These are phyloP conservation scores for Saccopteryx leptura DNA, from an alignment of 2,113 vertebrate species.

Conservation along the genomic window DNA sequence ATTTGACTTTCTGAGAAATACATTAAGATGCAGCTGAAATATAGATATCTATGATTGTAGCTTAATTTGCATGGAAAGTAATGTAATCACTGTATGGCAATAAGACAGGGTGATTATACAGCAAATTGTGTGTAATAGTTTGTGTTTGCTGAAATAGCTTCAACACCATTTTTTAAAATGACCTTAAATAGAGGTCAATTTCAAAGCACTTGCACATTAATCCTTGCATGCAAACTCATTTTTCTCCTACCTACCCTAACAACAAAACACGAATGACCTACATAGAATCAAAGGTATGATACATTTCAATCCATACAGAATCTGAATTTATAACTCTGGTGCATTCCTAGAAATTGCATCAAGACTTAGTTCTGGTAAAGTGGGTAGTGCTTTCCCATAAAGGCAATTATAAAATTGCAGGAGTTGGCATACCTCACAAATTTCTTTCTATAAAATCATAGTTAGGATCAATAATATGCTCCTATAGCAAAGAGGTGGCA, in stretches of 20 bases:
- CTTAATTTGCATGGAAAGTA: constrained; percentile 67
- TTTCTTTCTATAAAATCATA: not conserved
- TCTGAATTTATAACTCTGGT: constrained; percentile 12
- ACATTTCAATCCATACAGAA: not conserved
- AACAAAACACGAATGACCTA: not conserved
- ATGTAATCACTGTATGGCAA: constrained; percentile 46
- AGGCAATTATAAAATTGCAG: constrained; percentile 45
- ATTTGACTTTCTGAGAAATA: constrained; percentile 46
- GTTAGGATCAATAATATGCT: not conserved
- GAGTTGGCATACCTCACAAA: not conserved
- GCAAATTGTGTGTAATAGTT: constrained; percentile 58
- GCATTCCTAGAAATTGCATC: constrained; percentile 50
- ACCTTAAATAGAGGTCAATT: constrained; percentile 54
- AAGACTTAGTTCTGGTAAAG: constrained; percentile 28
- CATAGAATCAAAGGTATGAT: not conserved
- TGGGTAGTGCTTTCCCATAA: constrained; percentile 44
- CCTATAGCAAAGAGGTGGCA: not conserved
- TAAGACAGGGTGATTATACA: constrained; percentile 58
- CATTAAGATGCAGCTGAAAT: constrained; percentile 43
- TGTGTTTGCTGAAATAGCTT: constrained; percentile 32
- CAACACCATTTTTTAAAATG: not conserved
- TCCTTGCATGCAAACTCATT: not conserved
- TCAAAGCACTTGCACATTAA: constrained; percentile 31
- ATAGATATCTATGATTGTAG: constrained; percentile 30
- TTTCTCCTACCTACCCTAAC: not conserved